These are phyloP conservation scores for Euborellia annulipes DNA, from an alignment of 1,140 invertebrate genomes.

Conservation along the genomic window DNA sequence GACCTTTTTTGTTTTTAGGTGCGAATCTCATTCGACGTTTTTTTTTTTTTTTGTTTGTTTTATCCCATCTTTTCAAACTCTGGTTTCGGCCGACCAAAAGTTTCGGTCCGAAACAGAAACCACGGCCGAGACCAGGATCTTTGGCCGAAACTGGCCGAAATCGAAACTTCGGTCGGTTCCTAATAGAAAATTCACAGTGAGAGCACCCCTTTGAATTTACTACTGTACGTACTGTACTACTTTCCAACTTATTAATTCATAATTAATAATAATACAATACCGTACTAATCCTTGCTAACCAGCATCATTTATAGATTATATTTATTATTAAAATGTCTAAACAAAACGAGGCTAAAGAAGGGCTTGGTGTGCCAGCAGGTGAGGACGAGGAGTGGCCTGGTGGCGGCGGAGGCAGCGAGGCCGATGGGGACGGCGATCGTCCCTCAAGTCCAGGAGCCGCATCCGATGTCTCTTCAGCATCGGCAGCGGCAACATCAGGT, in stretches of 20 bases:
- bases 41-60: no score
- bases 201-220: no score
- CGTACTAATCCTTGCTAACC: neutral
- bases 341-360: neutral
- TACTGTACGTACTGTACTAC: no score
- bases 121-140: no score
- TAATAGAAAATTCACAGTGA: no score
- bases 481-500: conserved; percentile 13
- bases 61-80: no score
- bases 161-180: no score
- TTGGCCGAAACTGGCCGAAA: no score
- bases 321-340: neutral
- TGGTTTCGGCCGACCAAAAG: no score
- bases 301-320: neutral
- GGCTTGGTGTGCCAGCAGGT: conserved; percentile 18
- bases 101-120: no score
- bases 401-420: conserved; percentile 16
- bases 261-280: neutral
- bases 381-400: conserved; percentile 38
- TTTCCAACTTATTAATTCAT: neutral
- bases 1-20: no score
- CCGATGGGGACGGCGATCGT: conserved; percentile 18
- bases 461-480: conserved; percentile 1
- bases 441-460: conserved; percentile 9
- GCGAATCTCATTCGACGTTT: no score